Evolutionary conservation across 2,797 vertebrate genomes (phyloP), one percentile per base, ranked within the genome.

Genomic region (Threskiornis aethiopicus): DNA sequence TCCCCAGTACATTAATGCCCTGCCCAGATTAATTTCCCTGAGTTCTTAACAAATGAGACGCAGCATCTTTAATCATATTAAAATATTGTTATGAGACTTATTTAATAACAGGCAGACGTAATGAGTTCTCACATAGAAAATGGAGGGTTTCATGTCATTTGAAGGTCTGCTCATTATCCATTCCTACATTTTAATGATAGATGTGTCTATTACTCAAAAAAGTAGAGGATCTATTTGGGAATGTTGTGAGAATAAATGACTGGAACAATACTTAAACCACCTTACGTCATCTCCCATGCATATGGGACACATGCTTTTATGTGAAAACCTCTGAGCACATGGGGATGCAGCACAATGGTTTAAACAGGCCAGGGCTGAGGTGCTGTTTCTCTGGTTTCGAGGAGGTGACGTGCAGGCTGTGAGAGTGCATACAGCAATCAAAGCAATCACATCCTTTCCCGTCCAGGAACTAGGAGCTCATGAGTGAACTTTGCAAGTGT

Each of bases 61-160:
- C 37, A 69, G 42, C 37, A 61, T 92, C 95, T 96, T 96, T 84
- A 93, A 95, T 96, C 89, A 94, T 71, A 90, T 76, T 89, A 97
- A 96, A 94, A 96, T 89, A 95, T 62, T 93, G 66, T 92, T 89
- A 82, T 4, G 31, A 84, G 85, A 42, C n/a, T 44, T 61, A 64
- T 49, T 95, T 72, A 93, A 94, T 86, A 95, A 90, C 91, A 91
- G 64, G 55, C 51, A 70, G 22, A 35, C 3, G 31, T 87, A 94
- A 90, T 86, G 93, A 86, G 77, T 81, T 94, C 86, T 83, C 13
- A 67, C 44, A 41, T 65, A 72, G 93, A 95, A 93, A 94, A 58
- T n/a, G 1, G 84, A 92, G 35, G 19, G n/a, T 41, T 93, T 72
- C 28, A 26, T 76, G 72, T 29, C 39, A 31, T 94, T 97, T 70